These are phyloP conservation scores for Brachypodius melanocephalos DNA, from an alignment of 2,113 vertebrate species.

Conservation along the genomic window DNA sequence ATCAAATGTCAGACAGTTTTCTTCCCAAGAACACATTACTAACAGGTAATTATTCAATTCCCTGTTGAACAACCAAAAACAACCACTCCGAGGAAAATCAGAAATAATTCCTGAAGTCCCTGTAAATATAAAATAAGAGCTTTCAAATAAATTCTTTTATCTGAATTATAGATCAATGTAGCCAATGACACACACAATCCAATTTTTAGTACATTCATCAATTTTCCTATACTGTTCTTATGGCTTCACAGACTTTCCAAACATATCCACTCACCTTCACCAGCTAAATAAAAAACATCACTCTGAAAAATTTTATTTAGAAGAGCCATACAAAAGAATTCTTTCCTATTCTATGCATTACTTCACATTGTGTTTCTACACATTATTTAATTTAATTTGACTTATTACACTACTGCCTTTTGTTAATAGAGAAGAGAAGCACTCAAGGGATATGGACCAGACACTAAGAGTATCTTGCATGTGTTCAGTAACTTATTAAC, in stretches of 20 bases:
- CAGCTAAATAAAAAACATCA: background rate
- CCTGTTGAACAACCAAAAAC: background rate
- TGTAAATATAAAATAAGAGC: background rate
- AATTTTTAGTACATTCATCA: background rate
- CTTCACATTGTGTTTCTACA: background rate
- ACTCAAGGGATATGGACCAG: background rate
- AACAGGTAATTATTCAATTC: background rate
- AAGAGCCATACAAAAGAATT: background rate
- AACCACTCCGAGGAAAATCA: background rate
- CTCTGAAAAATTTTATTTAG: background rate
- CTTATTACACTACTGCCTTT: background rate
- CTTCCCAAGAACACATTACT: background rate
- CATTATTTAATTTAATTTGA: background rate
- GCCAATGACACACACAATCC: background rate
- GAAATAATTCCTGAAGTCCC: background rate
- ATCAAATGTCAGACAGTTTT: background rate
- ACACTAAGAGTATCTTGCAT: background rate
- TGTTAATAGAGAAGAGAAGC: background rate
- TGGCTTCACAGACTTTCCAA: background rate
- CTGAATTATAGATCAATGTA: background rate
- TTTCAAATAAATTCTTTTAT: background rate
- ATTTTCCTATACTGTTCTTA: constrained; percentile 14
- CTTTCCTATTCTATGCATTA: background rate
- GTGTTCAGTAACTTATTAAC: background rate
- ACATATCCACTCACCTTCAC: background rate